Conservation (phyloP, 1,140 invertebrate genomes). For the Hycleus phaleratus region DNA sequence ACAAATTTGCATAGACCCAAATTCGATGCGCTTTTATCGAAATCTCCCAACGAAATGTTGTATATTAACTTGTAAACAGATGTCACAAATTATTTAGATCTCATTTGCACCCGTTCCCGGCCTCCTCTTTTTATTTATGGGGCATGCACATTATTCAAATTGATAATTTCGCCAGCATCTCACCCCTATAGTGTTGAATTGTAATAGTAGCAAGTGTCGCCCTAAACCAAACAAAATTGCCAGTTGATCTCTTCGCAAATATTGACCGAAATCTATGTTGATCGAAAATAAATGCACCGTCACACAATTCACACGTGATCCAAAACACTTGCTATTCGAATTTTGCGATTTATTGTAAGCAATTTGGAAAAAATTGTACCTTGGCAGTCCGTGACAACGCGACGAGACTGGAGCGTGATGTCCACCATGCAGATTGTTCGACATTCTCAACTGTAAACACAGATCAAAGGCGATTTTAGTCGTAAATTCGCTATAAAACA, state of each 20-base stretch:
- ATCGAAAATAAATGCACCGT: not conserved
- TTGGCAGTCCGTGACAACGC: constrained; percentile 38
- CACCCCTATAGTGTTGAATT: too few relatives aligned
- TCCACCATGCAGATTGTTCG: constrained; percentile 30
- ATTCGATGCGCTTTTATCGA: constrained; percentile 30
- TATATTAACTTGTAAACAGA: constrained; percentile 36
- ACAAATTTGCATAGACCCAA: not conserved
- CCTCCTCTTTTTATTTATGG: too few relatives aligned
- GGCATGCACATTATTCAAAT: too few relatives aligned
- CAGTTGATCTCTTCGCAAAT: constrained; percentile 6
- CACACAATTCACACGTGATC: not conserved
- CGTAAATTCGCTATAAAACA: too few relatives aligned
- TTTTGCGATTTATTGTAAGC: too few relatives aligned
- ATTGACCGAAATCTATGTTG: constrained; percentile 3
- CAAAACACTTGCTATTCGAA: too few relatives aligned
- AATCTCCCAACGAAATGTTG: constrained; percentile 6
- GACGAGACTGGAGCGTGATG: constrained; percentile 34
- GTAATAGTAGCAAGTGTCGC: too few relatives aligned
- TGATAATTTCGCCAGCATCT: too few relatives aligned
- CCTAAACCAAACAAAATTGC: constrained; percentile 2
- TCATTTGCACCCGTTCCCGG: not conserved
- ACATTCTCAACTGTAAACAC: constrained; percentile 37
- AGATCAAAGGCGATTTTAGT: not conserved
- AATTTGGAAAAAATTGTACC: constrained; percentile 14
- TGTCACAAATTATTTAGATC: constrained; percentile 31